Evolutionary conservation across 1,140 invertebrate species (phyloP), one percentile per base, ranked within the genome.

Genomic region (Micrasema minimum): DNA sequence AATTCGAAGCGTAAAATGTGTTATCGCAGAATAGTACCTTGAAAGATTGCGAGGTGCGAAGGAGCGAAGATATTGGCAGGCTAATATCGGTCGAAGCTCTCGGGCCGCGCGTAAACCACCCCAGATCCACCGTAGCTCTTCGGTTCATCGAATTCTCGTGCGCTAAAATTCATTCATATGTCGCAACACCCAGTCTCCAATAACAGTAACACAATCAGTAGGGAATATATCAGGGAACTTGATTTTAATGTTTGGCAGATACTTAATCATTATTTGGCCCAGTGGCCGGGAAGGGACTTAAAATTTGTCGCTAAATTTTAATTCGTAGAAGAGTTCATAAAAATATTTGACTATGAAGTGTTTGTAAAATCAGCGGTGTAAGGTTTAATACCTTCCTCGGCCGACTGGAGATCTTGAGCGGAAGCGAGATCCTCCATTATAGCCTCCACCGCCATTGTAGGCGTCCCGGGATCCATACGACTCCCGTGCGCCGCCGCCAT

Each of bases 361-460:
- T n/a, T 23, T 43, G 43, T 62, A 62, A 69, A 23, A 20, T 38
- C 66, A 69, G 38, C 46, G 65, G 37, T 69, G 45, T 71, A 55
- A 61, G 64, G 50, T 64, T 69, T 57, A 75, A 72, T 75, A 72
- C 57, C 74, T 72, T 71, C 75, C 66, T 71, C 74, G 65, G 57
- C 64, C 69, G 20, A 82, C 76, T 23, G 84, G 84, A 74, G 82
- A 84, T 77, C 84, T 79, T 76, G 83, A 85, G 77, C 84, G 81
- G 77, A 83, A 83, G 74, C 81, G 81, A 53, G 79, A 78, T 59
- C 82, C 80, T 1, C 79, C 82, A 14, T 83, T 85, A 16, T 85
- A 83, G 0, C 81, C 81, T 4, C 80, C 80, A 0, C 80, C 80
- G 64, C 81, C 86, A 4, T 86, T 87, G 62, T 80, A 75, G 26